These are phyloP conservation scores for Monochamus saltuarius DNA, from an alignment of 1,140 invertebrate genomes.

Conservation along the genomic window DNA sequence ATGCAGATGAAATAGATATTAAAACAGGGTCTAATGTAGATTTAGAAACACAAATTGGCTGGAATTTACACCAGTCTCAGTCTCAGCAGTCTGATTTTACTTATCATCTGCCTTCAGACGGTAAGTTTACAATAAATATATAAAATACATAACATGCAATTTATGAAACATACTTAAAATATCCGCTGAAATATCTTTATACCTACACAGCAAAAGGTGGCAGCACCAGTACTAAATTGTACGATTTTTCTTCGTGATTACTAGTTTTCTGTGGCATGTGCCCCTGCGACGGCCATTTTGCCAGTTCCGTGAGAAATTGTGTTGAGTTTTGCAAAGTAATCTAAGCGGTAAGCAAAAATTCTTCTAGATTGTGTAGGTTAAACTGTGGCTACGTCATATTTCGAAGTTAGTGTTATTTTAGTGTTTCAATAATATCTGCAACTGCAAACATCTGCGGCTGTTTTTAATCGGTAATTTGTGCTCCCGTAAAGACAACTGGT, in stretches of 20 bases:
- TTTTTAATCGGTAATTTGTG: conserved; percentile 38
- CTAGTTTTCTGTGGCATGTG: conserved; percentile 65
- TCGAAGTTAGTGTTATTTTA: conserved; percentile 14
- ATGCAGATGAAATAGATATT: conserved; percentile 45
- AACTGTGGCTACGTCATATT: conserved; percentile 19
- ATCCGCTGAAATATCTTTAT: background rate
- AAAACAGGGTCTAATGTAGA: conserved; percentile 33
- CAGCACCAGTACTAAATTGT: conserved; percentile 8
- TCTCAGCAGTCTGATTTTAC: conserved; percentile 16
- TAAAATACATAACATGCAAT: background rate
- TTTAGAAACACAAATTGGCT: conserved; percentile 29
- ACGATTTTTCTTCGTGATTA: conserved; percentile 50
- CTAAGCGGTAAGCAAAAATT: conserved; percentile 50
- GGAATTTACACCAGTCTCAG: conserved; percentile 23
- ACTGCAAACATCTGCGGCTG: conserved; percentile 41
- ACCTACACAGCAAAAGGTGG: background rate
- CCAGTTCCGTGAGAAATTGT: conserved; percentile 63
- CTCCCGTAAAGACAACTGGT: conserved; percentile 40
- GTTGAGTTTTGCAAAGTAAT: conserved; percentile 58
- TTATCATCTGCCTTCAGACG: conserved; percentile 30
- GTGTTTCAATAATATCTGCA: conserved; percentile 15
- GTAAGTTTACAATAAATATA: conserved; percentile 26
- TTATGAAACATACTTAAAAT: background rate
- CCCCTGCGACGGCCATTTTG: conserved; percentile 69
- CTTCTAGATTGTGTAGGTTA: conserved; percentile 32